phyloP scores from a whole-genome alignment of 2,797 vertebrate genomes.

The Strix occidentalis region DNA sequence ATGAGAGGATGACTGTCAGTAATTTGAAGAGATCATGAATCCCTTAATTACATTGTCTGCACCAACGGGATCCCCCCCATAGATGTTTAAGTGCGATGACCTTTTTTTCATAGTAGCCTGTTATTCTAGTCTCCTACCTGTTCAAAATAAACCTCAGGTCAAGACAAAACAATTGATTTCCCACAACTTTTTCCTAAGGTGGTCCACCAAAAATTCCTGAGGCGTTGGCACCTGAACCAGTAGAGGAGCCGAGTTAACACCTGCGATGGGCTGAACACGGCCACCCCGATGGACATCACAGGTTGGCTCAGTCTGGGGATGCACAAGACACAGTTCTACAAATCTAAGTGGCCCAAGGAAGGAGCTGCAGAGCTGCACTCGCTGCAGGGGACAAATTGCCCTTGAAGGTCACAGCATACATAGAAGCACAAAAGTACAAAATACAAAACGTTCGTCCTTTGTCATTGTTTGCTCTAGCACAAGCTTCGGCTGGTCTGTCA shows the following conservation, averaged over 20 bases:
- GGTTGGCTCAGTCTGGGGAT: background rate
- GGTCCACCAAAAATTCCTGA: background rate
- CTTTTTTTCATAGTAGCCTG: background rate
- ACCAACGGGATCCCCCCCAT: fast-evolving
- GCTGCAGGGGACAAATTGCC: background rate
- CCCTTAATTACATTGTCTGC: background rate
- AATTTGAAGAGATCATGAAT: background rate
- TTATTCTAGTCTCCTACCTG: background rate
- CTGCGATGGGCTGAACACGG: background rate
- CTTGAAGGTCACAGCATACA: background rate
- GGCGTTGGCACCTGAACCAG: background rate
- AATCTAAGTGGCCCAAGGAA: background rate
- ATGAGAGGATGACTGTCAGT: background rate
- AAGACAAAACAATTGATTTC: background rate
- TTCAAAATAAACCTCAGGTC: background rate
- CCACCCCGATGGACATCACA: background rate
- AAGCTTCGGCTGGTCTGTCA: background rate
- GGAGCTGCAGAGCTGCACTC: background rate
- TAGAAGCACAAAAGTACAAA: background rate
- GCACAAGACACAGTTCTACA: background rate
- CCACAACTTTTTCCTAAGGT: background rate
- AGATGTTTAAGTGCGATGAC: background rate
- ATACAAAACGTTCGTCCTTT: background rate
- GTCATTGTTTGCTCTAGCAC: background rate
- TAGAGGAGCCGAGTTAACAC: background rate